Evolutionary conservation across 2,797 vertebrate species (phyloP).

Genomic region (Enteromius treurensis): DNA sequence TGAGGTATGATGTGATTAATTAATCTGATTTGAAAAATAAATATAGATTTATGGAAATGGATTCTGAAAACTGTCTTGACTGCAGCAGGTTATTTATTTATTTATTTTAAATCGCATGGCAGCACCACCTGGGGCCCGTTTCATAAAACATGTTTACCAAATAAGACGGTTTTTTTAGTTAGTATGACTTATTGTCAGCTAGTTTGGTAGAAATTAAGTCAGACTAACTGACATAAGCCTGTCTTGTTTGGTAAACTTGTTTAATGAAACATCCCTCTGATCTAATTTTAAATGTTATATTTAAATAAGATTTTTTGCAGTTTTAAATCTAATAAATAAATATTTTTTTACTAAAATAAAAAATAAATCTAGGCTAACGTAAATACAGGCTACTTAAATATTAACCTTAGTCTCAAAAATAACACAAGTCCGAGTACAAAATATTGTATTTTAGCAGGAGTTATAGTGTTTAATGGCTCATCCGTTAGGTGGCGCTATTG

Average conservation of each 20-base stretch:
- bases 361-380: no score
- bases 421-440: neutral
- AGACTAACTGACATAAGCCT: no score
- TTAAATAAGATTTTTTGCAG: neutral
- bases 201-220: no score
- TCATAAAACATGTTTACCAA: no score
- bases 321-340: no score
- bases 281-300: neutral
- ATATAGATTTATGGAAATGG: conserved; percentile 65
- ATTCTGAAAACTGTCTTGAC: conserved; percentile 27
- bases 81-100: conserved; percentile 6
- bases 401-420: neutral
- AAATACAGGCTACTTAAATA: neutral
- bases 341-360: no score
- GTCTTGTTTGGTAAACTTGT: no score
- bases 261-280: neutral
- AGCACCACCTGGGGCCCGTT: neutral
- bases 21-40: conserved; percentile 66
- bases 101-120: conserved; percentile 1
- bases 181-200: no score
- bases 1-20: conserved; percentile 67
- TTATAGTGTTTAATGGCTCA: conserved; percentile 1
- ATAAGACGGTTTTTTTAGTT: no score
- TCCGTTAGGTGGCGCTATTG: conserved; percentile 72
- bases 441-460: neutral